phyloP scores from a whole-genome alignment of 2,888 invertebrate species.

The Melieria omissa region DNA sequence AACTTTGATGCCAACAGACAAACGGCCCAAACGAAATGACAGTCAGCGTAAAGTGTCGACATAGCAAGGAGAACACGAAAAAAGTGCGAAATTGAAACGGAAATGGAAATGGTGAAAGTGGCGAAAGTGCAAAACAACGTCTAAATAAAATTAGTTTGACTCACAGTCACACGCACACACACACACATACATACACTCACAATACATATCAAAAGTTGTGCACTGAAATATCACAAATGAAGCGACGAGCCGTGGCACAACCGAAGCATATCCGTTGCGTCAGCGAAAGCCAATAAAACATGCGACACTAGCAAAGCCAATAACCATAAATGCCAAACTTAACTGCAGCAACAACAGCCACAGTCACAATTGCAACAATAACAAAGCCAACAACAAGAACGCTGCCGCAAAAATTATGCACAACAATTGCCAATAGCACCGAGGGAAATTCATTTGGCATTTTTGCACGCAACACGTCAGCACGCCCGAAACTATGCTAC shows the following conservation, averaged over 20 bases:
- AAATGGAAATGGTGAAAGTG: constrained; percentile 11
- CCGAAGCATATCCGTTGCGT: neutral
- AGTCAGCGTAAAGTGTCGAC: no score
- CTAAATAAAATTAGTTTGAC: constrained; percentile 10
- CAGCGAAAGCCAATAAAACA: neutral
- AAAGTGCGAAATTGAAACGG: constrained; percentile 18
- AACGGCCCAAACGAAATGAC: no score
- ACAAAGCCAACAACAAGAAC: constrained; percentile 22
- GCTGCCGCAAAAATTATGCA: constrained; percentile 6
- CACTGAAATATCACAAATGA: constrained; percentile 29
- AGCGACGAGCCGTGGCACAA: constrained; percentile 1
- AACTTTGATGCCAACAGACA: no score
- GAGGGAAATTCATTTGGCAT: neutral
- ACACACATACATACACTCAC: constrained; percentile 5
- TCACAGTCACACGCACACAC: constrained; percentile 14
- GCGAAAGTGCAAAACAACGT: constrained; percentile 15
- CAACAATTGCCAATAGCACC: neutral
- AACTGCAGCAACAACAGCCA: constrained; percentile 39
- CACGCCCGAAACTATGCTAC: constrained; percentile 21
- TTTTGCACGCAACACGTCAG: neutral
- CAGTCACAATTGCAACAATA: constrained; percentile 22
- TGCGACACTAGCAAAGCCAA: neutral
- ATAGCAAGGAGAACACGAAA: no score
- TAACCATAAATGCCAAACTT: neutral
- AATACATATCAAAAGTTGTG: constrained; percentile 17